A percentile compares a stretch with the other conserved stretches of the same genome.
Conservation (phyloP, 2,888 invertebrate genomes). For the Drosophila maculinotata region DNA sequence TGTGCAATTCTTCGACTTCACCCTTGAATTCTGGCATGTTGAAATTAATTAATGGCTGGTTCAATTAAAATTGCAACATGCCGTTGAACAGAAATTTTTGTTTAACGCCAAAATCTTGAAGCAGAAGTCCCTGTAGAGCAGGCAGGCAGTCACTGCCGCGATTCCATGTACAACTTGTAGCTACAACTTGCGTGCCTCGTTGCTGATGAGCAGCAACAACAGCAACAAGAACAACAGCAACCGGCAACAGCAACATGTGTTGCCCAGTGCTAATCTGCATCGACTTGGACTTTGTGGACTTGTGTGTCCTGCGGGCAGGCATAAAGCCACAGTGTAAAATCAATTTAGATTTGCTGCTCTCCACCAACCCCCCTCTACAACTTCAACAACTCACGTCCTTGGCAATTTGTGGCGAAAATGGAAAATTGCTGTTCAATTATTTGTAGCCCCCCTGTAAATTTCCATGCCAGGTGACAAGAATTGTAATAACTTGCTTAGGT, state of each 20-base stretch:
- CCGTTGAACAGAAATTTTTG: conserved; percentile 77
- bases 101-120: conserved; percentile 44
- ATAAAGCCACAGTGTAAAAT: conserved; percentile 72
- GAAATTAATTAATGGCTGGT: conserved; percentile 85
- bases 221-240: conserved; percentile 28
- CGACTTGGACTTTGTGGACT: conserved; percentile 45
- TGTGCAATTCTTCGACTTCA: neutral
- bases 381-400: conserved; percentile 65
- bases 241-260: conserved; percentile 63
- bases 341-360: conserved; percentile 77
- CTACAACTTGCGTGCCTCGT: conserved; percentile 77
- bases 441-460: conserved; percentile 80
- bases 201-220: conserved; percentile 68
- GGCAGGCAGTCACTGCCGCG: conserved; percentile 29
- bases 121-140: conserved; percentile 10
- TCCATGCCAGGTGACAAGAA: conserved; percentile 76
- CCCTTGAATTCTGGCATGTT: conserved; percentile 58
- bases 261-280: conserved; percentile 71
- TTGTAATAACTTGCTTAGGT: conserved; percentile 76
- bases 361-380: conserved; percentile 1
- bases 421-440: conserved; percentile 84
- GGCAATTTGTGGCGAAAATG: conserved; percentile 79
- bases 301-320: conserved; percentile 71
- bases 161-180: conserved; percentile 75
- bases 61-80: conserved; percentile 85